A percentile compares a stretch with the other conserved stretches of the same genome.
These are phyloP conservation scores for Stomorhina lunata DNA, from an alignment of 2,888 invertebrate genomes.

Conservation along the genomic window DNA sequence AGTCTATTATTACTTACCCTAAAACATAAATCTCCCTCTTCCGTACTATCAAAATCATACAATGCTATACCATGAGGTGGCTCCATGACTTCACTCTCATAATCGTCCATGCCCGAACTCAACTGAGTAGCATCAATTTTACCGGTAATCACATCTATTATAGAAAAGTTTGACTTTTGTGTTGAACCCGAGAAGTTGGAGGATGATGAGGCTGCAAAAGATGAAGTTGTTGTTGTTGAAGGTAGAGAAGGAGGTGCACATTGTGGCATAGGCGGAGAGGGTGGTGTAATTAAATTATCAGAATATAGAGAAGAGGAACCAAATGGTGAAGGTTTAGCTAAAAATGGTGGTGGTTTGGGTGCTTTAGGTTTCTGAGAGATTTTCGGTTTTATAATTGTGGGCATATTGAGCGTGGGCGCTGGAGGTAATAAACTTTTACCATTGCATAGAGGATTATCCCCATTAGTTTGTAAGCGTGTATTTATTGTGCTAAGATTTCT, in stretches of 20 bases:
- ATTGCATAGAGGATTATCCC: conserved; percentile 83
- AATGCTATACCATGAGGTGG: conserved; percentile 87
- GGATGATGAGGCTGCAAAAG: conserved; percentile 81
- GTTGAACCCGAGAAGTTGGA: conserved; percentile 81
- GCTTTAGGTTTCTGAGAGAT: conserved; percentile 79
- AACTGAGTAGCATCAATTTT: conserved; percentile 75
- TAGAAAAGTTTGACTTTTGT: conserved; percentile 81
- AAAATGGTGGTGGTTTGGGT: conserved; percentile 73
- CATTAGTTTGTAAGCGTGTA: conserved; percentile 78
- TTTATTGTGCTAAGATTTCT: conserved; percentile 72
- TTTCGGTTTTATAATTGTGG: conserved; percentile 86
- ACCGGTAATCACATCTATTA: conserved; percentile 77
- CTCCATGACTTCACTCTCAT: conserved; percentile 62
- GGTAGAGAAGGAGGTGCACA: conserved; percentile 90
- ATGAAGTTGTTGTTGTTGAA: conserved; percentile 83
- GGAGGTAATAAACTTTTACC: conserved; percentile 80
- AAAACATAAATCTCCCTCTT: conserved; percentile 89
- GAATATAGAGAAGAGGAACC: conserved; percentile 72
- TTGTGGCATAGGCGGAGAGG: conserved; percentile 89
- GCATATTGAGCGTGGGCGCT: conserved; percentile 81
- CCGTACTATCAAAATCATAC: conserved; percentile 88
- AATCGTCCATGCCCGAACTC: conserved; percentile 42
- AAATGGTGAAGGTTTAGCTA: conserved; percentile 47
- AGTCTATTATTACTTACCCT: conserved; percentile 82
- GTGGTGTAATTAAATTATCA: conserved; percentile 74